Conservation (phyloP, 2,888 invertebrate genomes). For the Eugnorisma glareosa region DNA sequence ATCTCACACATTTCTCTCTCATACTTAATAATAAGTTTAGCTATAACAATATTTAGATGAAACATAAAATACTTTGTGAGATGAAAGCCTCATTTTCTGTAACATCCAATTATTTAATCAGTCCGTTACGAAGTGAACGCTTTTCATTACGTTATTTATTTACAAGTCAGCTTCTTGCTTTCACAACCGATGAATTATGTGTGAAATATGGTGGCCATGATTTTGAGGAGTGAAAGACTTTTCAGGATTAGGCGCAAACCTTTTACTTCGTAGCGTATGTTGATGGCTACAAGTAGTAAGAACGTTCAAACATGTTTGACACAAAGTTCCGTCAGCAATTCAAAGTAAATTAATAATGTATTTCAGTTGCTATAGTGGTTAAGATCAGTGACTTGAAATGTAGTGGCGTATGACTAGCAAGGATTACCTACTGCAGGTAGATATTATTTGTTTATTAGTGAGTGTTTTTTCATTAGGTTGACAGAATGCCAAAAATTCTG, state of each 20-base stretch:
- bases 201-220: slow-evolving; percentile 71
- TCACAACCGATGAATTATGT: slow-evolving; percentile 71
- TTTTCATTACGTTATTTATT: slow-evolving; percentile 81
- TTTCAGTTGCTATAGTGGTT: neutral
- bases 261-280: neutral
- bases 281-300: neutral
- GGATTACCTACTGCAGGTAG: no score
- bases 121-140: slow-evolving; percentile 67
- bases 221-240: neutral
- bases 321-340: neutral
- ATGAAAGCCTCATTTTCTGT: slow-evolving; percentile 28
- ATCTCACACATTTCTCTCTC: neutral
- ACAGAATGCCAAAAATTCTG: neutral
- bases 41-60: slow-evolving; percentile 24
- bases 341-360: neutral
- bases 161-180: slow-evolving; percentile 79
- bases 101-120: slow-evolving; percentile 68
- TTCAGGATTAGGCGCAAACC: neutral
- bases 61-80: slow-evolving; percentile 17
- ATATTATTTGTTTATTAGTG: neutral
- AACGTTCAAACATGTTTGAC: neutral
- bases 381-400: neutral
- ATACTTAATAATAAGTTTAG: slow-evolving; percentile 3
- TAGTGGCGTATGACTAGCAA: neutral
- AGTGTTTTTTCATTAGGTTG: neutral